Evolutionary conservation across 2,888 invertebrate species (phyloP).

Genomic region (Monochamus alternatus): DNA sequence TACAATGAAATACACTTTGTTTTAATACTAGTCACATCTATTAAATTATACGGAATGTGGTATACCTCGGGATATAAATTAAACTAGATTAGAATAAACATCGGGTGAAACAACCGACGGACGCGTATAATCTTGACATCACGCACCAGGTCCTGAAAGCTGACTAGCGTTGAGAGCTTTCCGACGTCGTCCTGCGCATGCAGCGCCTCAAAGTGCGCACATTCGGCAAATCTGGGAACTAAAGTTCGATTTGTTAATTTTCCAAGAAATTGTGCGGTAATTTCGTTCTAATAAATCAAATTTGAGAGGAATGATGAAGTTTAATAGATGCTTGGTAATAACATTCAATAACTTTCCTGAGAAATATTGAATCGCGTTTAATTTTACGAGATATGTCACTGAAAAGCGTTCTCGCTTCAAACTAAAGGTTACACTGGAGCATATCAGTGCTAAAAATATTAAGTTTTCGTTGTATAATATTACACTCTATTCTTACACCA

Average conservation of each 20-base stretch:
- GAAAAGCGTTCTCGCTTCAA: slow-evolving; percentile 18
- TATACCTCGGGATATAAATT: slow-evolving; percentile 2
- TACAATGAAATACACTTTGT: slow-evolving; percentile 5
- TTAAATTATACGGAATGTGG: not conserved
- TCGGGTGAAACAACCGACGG: slow-evolving; percentile 35
- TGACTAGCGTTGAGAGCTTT: slow-evolving; percentile 68
- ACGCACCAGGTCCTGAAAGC: slow-evolving; percentile 62
- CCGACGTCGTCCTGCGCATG: slow-evolving; percentile 71
- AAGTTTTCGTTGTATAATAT: no score
- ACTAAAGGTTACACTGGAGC: not conserved
- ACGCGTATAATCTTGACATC: slow-evolving; percentile 49
- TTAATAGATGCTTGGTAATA: slow-evolving; percentile 39
- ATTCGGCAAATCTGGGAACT: slow-evolving; percentile 67
- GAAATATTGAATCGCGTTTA: slow-evolving; percentile 33
- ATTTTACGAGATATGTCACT: slow-evolving; percentile 13
- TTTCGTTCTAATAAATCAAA: slow-evolving; percentile 56
- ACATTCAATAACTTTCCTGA: slow-evolving; percentile 31
- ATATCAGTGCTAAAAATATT: not conserved
- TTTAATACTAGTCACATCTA: slow-evolving; percentile 16
- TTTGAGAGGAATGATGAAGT: slow-evolving; percentile 46
- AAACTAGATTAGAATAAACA: slow-evolving; percentile 28
- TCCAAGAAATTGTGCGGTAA: slow-evolving; percentile 61
- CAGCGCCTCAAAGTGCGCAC: slow-evolving; percentile 70
- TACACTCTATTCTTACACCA: no score
- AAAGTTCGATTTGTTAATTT: slow-evolving; percentile 70